Evolutionary conservation across 2,797 vertebrate genomes (phyloP), one percentile per base, ranked within the genome.

Genomic region (Ctenopoma kingsleyae): DNA sequence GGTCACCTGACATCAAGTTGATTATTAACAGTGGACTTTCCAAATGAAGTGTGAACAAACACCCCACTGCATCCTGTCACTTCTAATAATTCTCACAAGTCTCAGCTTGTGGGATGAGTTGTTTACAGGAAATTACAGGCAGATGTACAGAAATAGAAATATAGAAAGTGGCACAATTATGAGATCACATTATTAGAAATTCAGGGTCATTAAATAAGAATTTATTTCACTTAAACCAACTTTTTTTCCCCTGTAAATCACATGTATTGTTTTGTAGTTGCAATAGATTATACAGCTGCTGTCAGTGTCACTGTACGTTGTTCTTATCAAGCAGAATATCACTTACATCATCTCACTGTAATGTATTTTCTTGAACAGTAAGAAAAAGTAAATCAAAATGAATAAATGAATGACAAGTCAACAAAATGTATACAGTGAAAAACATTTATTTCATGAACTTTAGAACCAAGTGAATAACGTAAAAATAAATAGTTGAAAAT

Each of bases 401-500:
- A 66, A 53, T 23, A 59, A 80, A 71, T 25, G 0, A 82, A 23
- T 11, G 5, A 46, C 5, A 22, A 54, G 41, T 13, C 25, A 79
- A 5, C 20, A 67, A 0, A 3, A 58, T 76, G 38, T 6, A 67
- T 87, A 80, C 82, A 52, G 36, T 11, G 66, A 78, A 63, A 63
- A 68, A 71, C 17, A 19, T 92, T 87, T 90, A 89, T 87, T 89
- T 66, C 6, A 19, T 74, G 52, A 67, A 67, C 84, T 19, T 63
- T 35, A 60, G 44, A 84, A 78, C n/a, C 23, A 81, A 65, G 27
- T 67, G 10, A 69, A 71, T 46, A 27, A 51, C 11, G 4, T 16
- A 69, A 68, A 32, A 75, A 87, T 87, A 88, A 83, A 88, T 87
- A 90, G 43, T 32, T 54, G 0, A 43, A 83, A 82, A 89, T 77